Percentiles rank a stretch among this genome's conserved stretches.
Evolutionary conservation across 2,888 invertebrate species (phyloP).

Genomic region (Nasonovia ribisnigri): DNA sequence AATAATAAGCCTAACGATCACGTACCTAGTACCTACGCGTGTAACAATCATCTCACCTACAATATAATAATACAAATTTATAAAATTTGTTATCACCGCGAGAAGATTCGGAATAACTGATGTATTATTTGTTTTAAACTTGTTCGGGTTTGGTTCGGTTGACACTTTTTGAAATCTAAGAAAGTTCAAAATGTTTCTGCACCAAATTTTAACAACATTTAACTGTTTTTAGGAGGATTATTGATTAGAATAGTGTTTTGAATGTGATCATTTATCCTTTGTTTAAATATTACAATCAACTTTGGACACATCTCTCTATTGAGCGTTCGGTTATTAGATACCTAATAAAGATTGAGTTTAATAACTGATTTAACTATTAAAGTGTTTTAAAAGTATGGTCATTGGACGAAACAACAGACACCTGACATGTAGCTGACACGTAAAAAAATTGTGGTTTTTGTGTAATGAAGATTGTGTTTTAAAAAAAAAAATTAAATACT

Average conservation of each 20-base stretch:
- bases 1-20: not conserved
- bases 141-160: not conserved
- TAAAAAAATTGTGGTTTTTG: not conserved
- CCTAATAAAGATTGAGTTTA: not conserved
- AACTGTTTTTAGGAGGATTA: not conserved
- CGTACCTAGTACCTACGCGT: no score
- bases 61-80: not conserved
- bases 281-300: not conserved
- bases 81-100: not conserved
- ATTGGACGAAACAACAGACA: not conserved
- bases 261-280: not conserved
- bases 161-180: not conserved
- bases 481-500: not conserved
- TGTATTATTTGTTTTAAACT: not conserved
- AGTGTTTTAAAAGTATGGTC: not conserved
- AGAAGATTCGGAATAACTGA: not conserved
- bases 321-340: not conserved
- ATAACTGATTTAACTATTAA: not conserved
- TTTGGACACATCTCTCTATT: not conserved
- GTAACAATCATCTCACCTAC: not conserved
- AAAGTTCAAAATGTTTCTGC: not conserved
- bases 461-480: not conserved
- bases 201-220: not conserved
- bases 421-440: not conserved
- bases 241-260: not conserved